Evolutionary conservation across 2,797 vertebrate genomes (phyloP), one percentile per base, ranked within the genome.

Genomic region (Acanthurus lineatus): DNA sequence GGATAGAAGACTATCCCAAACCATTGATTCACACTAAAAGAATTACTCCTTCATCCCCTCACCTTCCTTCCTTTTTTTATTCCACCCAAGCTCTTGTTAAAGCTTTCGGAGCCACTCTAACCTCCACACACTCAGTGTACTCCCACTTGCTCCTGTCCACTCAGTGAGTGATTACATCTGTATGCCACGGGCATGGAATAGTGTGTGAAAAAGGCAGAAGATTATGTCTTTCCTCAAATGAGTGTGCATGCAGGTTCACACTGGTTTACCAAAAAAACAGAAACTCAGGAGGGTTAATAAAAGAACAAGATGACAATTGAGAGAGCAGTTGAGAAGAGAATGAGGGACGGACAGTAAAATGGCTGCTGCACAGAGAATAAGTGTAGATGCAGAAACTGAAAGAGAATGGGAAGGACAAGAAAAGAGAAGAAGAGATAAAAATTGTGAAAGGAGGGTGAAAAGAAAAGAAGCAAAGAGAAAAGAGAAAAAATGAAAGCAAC

Each of bases 101-200:
- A 77, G 16, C 74, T 77, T 54, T 72, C 38, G 1, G 61, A 67
- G 86, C 60, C 67, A 19, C 77, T 79, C 72, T 81, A 69, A 76
- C 84, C 71, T 73, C 69, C 9, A 22, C 52, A 48, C 51, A 60
- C 74, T 47, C 9, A 6, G 57, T 45, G 17, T 56, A 59, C 73
- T 77, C 78, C 80, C 77, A 53, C 70, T 75, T 85, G 53, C 72
- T 76, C 63, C 73, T 73, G 79, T 86, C 83, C 82, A 59, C 54
- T 32, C 28, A 32, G 28, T 3, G 49, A 62, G 57, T 77, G 83
- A 88, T 88, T 89, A 78, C 83, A 86, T 90, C 75, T 84, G 81
- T 82, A 82, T 88, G 87, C 76, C 47, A 67, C 3, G 7, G 67
- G 70, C 45, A 35, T 51, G 70, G 74, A 60, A 77, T 60, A 56